phyloP scores from a whole-genome alignment of 2,888 invertebrate genomes.

The Malthinus flaveolus region DNA sequence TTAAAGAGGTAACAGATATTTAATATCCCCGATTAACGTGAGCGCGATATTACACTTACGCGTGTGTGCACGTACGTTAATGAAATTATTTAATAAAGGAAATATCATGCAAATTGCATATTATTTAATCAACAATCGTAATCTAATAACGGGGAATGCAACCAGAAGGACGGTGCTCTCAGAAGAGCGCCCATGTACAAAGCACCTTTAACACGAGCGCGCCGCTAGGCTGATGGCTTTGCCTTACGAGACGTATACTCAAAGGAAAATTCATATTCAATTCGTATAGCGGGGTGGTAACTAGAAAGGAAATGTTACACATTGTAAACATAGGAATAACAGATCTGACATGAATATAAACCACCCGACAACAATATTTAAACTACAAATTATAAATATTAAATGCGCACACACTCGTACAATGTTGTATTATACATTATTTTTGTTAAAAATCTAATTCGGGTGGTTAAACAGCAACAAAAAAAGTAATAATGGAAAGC shows the following conservation, averaged over 20 bases:
- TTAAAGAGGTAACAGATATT: constrained; percentile 8
- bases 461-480: neutral
- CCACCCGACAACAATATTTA: constrained; percentile 12
- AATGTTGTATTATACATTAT: no score
- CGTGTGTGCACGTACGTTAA: constrained; percentile 8
- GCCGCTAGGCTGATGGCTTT: constrained; percentile 19
- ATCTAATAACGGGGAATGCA: constrained; percentile 22
- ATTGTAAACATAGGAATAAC: constrained; percentile 43
- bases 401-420: no score
- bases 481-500: no score
- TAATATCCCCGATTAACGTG: constrained; percentile 14
- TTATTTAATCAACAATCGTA: constrained; percentile 28
- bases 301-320: constrained; percentile 42
- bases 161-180: constrained; percentile 6
- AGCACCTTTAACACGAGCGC: constrained; percentile 17
- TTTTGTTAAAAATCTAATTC: neutral
- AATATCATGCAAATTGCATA: constrained; percentile 29
- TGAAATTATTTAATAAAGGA: constrained; percentile 23
- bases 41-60: constrained; percentile 9
- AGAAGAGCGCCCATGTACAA: constrained; percentile 14
- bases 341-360: constrained; percentile 41
- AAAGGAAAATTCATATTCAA: constrained; percentile 43
- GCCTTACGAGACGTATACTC: constrained; percentile 21
- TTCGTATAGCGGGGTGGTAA: constrained; percentile 40
- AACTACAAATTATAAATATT: neutral